A percentile compares a stretch with the other conserved stretches of the same genome.
Conservation (phyloP, 2,888 invertebrate genomes). For the Anoplius nigerrimus region DNA sequence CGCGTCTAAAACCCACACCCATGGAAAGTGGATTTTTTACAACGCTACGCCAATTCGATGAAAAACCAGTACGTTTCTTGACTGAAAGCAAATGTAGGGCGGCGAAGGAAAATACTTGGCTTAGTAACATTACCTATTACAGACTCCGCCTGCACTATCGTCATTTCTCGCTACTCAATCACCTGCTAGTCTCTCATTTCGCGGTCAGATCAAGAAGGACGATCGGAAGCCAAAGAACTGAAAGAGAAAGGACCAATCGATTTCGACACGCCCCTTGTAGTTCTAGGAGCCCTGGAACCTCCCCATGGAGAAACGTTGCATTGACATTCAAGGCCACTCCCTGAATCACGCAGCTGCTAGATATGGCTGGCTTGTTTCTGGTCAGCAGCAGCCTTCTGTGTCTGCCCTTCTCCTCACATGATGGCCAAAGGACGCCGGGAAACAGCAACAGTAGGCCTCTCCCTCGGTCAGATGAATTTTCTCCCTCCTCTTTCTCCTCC, state of each 20-base stretch:
- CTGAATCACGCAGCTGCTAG: conserved; percentile 54
- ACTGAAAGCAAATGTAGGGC: neutral
- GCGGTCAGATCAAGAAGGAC: neutral
- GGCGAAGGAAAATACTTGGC: conserved; percentile 28
- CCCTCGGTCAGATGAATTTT: conserved; percentile 69
- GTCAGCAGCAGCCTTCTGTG: conserved; percentile 20
- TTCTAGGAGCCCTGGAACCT: conserved; percentile 19
- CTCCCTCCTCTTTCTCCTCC: conserved; percentile 71
- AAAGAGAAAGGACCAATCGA: neutral
- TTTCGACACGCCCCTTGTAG: neutral
- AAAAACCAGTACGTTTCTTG: neutral
- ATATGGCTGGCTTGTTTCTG: conserved; percentile 59
- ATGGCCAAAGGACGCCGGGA: conserved; percentile 70
- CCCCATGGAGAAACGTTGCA: conserved; percentile 7
- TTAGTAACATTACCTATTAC: conserved; percentile 10
- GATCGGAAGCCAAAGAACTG: conserved; percentile 12
- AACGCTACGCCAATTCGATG: conserved; percentile 10
- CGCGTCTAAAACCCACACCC: conserved; percentile 17
- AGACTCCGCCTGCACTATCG: conserved; percentile 12
- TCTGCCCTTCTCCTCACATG: conserved; percentile 51
- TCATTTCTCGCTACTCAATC: neutral
- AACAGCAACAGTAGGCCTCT: conserved; percentile 71
- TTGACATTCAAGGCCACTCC: conserved; percentile 36
- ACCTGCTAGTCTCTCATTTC: neutral
- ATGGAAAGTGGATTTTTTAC: conserved; percentile 27